Evolutionary conservation across 2,113 vertebrate genomes (phyloP).

Genomic region (Centropus bengalensis): DNA sequence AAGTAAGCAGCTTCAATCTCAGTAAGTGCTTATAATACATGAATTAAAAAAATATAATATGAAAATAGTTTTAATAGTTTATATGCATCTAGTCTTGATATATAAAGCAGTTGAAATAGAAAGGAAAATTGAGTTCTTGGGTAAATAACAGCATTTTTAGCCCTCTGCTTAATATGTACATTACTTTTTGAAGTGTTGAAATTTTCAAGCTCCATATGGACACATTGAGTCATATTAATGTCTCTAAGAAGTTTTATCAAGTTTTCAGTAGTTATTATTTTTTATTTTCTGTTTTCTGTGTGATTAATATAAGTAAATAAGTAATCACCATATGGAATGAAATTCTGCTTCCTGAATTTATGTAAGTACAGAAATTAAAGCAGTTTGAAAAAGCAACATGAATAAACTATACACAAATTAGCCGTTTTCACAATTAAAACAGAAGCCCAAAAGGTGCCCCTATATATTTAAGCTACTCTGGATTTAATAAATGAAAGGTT

Average conservation of each 20-base stretch:
- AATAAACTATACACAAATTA: background rate
- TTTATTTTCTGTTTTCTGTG: background rate
- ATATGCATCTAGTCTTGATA: background rate
- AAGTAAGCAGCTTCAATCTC: background rate
- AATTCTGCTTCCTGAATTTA: slow-evolving; percentile 9
- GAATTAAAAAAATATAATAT: background rate
- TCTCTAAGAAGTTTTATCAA: background rate
- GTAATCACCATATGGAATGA: slow-evolving; percentile 24
- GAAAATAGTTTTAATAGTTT: background rate
- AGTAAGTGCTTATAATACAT: background rate
- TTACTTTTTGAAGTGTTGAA: background rate
- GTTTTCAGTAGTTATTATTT: slow-evolving; percentile 6
- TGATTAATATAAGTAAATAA: slow-evolving; percentile 41
- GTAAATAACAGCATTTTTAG: background rate
- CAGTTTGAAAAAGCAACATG: background rate
- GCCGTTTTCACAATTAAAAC: background rate
- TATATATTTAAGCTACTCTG: background rate
- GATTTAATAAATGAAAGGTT: background rate
- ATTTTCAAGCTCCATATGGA: background rate
- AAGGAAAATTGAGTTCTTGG: background rate
- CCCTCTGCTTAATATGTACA: background rate
- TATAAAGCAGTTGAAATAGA: background rate
- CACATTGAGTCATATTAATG: background rate
- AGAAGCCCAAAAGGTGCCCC: background rate
- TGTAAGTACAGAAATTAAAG: background rate